Conservation (phyloP, 2,888 invertebrate genomes). For the Gortyna flavago region DNA sequence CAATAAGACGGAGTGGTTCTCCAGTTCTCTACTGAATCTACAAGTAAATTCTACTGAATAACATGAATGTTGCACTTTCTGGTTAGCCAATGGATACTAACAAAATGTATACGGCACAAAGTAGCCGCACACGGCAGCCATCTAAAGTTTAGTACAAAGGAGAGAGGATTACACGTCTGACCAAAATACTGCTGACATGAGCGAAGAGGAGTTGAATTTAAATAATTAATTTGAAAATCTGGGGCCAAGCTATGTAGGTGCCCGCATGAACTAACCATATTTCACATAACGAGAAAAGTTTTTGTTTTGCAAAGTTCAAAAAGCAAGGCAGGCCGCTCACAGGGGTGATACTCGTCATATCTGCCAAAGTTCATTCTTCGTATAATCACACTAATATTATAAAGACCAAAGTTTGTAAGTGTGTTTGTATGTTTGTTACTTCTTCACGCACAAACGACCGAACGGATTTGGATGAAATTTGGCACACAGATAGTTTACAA, state of each 20-base stretch:
- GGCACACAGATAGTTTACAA: no score
- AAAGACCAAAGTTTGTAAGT: no score
- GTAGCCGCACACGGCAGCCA: neutral
- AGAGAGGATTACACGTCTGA: slow-evolving; percentile 5
- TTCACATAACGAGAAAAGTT: neutral
- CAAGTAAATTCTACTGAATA: slow-evolving; percentile 1
- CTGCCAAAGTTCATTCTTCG: neutral
- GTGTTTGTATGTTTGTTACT: no score
- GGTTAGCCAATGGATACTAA: slow-evolving; percentile 3
- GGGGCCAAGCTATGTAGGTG: neutral
- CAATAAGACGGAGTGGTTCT: neutral
- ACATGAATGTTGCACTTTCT: slow-evolving; percentile 29
- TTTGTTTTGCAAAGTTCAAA: neutral
- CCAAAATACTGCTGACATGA: slow-evolving; percentile 18
- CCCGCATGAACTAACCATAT: neutral
- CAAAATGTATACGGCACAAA: neutral
- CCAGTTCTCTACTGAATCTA: slow-evolving; percentile 10
- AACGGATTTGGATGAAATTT: no score
- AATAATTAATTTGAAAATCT: slow-evolving; percentile 14
- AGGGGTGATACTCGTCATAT: neutral
- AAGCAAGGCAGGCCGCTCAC: neutral
- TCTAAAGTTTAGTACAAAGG: slow-evolving; percentile 16
- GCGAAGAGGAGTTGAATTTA: neutral
- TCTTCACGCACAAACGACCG: no score
- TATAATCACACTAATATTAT: no score